Percentiles rank a stretch among this genome's conserved stretches.
Evolutionary conservation across 2,113 vertebrate species (phyloP).

Genomic region (Hydropotes inermis): DNA sequence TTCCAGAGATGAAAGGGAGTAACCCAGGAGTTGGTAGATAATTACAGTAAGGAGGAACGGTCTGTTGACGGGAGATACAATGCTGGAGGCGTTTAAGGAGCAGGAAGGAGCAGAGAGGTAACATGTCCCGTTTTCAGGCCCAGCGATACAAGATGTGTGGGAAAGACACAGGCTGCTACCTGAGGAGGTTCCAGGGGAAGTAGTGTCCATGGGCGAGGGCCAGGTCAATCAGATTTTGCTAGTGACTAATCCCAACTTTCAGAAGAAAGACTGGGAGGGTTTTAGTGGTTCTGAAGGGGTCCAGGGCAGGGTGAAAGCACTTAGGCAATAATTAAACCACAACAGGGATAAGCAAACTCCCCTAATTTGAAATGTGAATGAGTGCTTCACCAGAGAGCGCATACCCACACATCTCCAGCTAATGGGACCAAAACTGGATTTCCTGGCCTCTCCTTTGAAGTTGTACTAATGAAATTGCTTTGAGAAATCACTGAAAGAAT

Average conservation of each 20-base stretch:
- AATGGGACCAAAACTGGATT: slow-evolving; percentile 37
- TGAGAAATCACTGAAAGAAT: slow-evolving; percentile 38
- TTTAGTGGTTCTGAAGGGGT: background rate
- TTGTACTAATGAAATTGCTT: slow-evolving; percentile 46
- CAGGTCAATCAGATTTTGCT: background rate
- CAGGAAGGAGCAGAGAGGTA: background rate
- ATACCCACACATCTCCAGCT: background rate
- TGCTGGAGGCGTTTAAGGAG: background rate
- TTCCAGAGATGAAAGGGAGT: background rate
- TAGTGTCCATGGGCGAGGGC: background rate
- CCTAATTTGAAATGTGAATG: slow-evolving; percentile 38
- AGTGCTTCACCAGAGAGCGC: background rate
- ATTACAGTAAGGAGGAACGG: background rate
- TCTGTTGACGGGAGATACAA: background rate
- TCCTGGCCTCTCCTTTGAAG: slow-evolving; percentile 54
- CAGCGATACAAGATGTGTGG: background rate
- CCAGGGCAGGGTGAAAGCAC: background rate
- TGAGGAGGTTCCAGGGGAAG: background rate
- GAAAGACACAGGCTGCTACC: background rate
- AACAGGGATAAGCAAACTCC: background rate
- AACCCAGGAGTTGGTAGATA: background rate
- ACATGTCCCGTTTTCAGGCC: background rate
- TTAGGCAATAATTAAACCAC: slow-evolving; percentile 7
- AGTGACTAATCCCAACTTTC: background rate
- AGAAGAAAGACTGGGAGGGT: background rate